Conservation (phyloP, 2,113 vertebrate species). For the Tragulus kanchil region DNA sequence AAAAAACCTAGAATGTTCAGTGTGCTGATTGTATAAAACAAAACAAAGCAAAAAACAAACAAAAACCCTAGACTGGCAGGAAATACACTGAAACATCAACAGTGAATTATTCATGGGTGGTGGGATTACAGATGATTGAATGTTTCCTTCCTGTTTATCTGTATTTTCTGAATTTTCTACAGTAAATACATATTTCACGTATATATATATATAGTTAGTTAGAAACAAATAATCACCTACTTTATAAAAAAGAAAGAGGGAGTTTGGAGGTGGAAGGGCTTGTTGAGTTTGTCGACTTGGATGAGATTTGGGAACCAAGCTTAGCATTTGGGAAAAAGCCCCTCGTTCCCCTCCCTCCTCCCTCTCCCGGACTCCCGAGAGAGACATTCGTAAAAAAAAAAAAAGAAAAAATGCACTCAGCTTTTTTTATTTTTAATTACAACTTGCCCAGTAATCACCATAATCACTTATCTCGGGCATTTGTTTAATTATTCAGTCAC, state of each 20-base stretch:
- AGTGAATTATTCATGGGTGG: neutral
- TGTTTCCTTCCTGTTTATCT: slow-evolving; percentile 29
- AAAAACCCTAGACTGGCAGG: neutral
- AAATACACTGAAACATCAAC: neutral
- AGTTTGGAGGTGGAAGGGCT: neutral
- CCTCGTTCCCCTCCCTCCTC: neutral
- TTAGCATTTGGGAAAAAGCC: neutral
- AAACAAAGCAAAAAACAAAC: neutral
- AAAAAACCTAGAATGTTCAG: neutral
- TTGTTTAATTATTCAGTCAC: slow-evolving; percentile 41
- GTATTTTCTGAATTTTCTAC: slow-evolving; percentile 55
- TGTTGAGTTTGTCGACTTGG: neutral
- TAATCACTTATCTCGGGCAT: neutral
- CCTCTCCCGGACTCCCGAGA: neutral
- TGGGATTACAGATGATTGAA: neutral
- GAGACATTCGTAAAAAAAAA: slow-evolving; percentile 48
- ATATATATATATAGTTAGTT: neutral
- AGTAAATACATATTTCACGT: neutral
- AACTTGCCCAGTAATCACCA: slow-evolving; percentile 63
- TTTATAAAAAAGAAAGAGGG: slow-evolving; percentile 4
- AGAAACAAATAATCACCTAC: slow-evolving; percentile 35
- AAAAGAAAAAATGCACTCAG: slow-evolving; percentile 68
- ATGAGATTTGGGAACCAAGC: neutral
- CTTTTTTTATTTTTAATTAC: slow-evolving; percentile 71
- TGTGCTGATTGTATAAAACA: neutral